Conservation (phyloP, 2,888 invertebrate species). For the Micropterix aruncella region DNA sequence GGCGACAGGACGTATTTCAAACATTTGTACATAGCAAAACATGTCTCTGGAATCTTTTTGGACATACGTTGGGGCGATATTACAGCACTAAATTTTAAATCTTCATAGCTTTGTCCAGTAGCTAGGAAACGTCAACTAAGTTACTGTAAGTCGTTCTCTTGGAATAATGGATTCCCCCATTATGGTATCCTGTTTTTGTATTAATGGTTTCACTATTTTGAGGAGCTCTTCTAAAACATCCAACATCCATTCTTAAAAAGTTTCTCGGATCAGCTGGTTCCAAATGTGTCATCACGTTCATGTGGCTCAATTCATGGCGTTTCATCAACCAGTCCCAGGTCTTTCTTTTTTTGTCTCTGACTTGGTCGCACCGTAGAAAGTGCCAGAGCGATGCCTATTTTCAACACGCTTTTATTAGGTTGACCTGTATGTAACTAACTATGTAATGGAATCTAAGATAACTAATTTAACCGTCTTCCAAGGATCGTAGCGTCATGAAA, state of each 20-base stretch:
- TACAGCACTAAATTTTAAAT: constrained; percentile 10
- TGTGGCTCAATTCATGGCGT: too few relatives aligned
- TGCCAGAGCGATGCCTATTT: too few relatives aligned
- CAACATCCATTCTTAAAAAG: constrained; percentile 9
- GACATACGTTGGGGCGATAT: constrained; percentile 10
- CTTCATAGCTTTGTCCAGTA: constrained; percentile 11
- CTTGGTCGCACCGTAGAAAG: too few relatives aligned
- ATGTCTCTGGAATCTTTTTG: constrained; percentile 10
- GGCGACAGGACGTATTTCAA: constrained; percentile 3
- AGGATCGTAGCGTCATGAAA: too few relatives aligned
- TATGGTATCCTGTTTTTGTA: constrained; percentile 3
- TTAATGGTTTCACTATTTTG: constrained; percentile 9
- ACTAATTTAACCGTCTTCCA: too few relatives aligned
- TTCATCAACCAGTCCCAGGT: too few relatives aligned
- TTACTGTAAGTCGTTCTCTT: constrained; percentile 9
- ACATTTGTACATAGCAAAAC: constrained; percentile 8
- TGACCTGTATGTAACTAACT: too few relatives aligned
- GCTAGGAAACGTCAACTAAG: constrained; percentile 10
- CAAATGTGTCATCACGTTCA: too few relatives aligned
- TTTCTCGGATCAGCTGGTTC: constrained; percentile 8
- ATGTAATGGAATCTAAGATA: too few relatives aligned
- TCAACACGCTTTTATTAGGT: too few relatives aligned
- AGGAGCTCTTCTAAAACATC: constrained; percentile 11
- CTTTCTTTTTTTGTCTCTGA: too few relatives aligned
- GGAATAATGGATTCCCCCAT: constrained; percentile 9